Conservation (phyloP, 2,888 invertebrate species). For the Dynastes hyllus region DNA sequence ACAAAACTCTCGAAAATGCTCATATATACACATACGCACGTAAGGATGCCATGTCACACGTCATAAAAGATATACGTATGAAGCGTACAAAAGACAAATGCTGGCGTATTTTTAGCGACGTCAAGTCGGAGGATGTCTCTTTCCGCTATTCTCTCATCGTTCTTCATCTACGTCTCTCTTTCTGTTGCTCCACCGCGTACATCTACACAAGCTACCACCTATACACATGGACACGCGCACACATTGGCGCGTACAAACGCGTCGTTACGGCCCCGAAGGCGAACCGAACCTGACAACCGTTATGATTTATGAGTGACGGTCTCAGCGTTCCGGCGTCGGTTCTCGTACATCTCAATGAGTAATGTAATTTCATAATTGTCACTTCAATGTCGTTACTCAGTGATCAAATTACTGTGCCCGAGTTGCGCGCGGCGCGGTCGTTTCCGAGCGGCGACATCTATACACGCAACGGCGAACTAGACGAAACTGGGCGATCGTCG, state of each 20-base stretch:
- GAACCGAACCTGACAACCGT: conserved; percentile 63
- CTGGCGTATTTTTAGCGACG: conserved; percentile 64
- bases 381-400: conserved; percentile 66
- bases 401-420: conserved; percentile 66
- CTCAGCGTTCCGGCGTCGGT: conserved; percentile 63
- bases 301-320: conserved; percentile 68
- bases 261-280: conserved; percentile 49
- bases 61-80: conserved; percentile 63
- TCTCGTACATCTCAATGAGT: conserved; percentile 69
- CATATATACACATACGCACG: neutral
- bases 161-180: neutral
- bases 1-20: conserved; percentile 54
- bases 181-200: neutral
- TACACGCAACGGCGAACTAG: neutral
- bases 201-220: neutral
- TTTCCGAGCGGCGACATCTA: conserved; percentile 16
- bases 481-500: conserved; percentile 60
- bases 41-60: conserved; percentile 53
- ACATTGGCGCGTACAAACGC: conserved; percentile 23
- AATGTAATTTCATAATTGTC: conserved; percentile 71
- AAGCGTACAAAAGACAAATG: conserved; percentile 66
- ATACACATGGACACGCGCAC: neutral
- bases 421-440: conserved; percentile 52
- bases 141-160: conserved; percentile 20
- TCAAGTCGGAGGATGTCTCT: conserved; percentile 42